These are phyloP conservation scores for Pteria penguin DNA, from an alignment of 2,888 invertebrate genomes.

Conservation along the genomic window DNA sequence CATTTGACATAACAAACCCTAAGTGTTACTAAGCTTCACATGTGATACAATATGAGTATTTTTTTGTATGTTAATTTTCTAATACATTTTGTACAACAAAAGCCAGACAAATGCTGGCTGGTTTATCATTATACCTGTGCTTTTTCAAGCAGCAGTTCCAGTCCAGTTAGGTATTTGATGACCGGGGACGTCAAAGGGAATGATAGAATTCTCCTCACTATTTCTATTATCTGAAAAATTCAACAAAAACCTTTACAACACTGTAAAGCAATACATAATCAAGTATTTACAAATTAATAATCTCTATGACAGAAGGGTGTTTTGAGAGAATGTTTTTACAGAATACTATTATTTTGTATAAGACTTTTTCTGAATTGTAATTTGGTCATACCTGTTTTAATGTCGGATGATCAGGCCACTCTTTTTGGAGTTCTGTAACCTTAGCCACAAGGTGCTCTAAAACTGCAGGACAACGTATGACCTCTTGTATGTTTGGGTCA, in stretches of 20 bases:
- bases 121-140: constrained; percentile 73
- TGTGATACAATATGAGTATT: too few relatives aligned
- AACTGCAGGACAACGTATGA: constrained; percentile 86
- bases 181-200: constrained; percentile 91
- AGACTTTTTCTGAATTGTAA: neutral
- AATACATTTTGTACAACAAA: too few relatives aligned
- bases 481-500: constrained; percentile 90
- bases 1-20: too few relatives aligned
- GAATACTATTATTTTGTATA: neutral
- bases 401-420: constrained; percentile 95
- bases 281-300: too few relatives aligned
- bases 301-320: too few relatives aligned
- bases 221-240: constrained; percentile 79
- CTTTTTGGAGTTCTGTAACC: constrained; percentile 84
- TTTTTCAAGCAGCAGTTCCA: constrained; percentile 92
- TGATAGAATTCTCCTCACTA: constrained; percentile 79
- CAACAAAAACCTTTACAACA: too few relatives aligned
- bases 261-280: too few relatives aligned
- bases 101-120: too few relatives aligned
- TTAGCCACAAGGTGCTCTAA: constrained; percentile 85
- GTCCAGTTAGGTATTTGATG: constrained; percentile 92
- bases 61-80: too few relatives aligned
- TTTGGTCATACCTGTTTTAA: constrained; percentile 88
- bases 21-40: too few relatives aligned
- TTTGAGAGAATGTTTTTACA: too few relatives aligned